Conservation (phyloP, 2,888 invertebrate genomes). For the Andrena camellia region DNA sequence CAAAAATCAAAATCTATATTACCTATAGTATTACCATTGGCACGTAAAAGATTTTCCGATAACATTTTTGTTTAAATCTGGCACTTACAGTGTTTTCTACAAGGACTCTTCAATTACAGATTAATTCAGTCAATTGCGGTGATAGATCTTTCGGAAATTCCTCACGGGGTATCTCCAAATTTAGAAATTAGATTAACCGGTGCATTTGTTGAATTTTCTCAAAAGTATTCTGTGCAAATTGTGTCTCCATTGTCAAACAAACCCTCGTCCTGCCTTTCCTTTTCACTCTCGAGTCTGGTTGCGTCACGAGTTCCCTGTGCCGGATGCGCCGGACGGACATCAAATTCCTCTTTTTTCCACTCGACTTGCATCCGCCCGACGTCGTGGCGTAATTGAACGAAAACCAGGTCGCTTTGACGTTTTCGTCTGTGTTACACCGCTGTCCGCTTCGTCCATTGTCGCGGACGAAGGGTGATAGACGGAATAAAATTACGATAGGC, state of each 20-base stretch:
- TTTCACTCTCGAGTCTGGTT: conserved; percentile 61
- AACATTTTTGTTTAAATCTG: too few relatives aligned
- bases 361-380: conserved; percentile 73
- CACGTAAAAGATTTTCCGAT: too few relatives aligned
- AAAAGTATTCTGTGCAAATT: conserved; percentile 12
- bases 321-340: conserved; percentile 81
- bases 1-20: too few relatives aligned
- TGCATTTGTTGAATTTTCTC: not conserved
- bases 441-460: conserved; percentile 37
- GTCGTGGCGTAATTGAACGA: conserved; percentile 73
- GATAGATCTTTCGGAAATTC: too few relatives aligned
- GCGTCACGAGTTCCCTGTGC: conserved; percentile 69
- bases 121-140: too few relatives aligned
- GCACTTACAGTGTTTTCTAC: not conserved
- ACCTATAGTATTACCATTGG: too few relatives aligned
- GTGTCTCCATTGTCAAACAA: conserved; percentile 32
- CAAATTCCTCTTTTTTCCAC: conserved; percentile 73
- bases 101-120: not conserved
- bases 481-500: conserved; percentile 51
- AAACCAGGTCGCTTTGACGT: conserved; percentile 70
- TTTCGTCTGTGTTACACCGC: conserved; percentile 44
- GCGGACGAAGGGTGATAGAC: conserved; percentile 28
- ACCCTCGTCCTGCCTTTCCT: conserved; percentile 57
- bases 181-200: not conserved
- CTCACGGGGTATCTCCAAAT: not conserved